Percentiles rank a stretch among this genome's conserved stretches.
Conservation (phyloP, 2,888 invertebrate genomes). For the Sturmia bella region DNA sequence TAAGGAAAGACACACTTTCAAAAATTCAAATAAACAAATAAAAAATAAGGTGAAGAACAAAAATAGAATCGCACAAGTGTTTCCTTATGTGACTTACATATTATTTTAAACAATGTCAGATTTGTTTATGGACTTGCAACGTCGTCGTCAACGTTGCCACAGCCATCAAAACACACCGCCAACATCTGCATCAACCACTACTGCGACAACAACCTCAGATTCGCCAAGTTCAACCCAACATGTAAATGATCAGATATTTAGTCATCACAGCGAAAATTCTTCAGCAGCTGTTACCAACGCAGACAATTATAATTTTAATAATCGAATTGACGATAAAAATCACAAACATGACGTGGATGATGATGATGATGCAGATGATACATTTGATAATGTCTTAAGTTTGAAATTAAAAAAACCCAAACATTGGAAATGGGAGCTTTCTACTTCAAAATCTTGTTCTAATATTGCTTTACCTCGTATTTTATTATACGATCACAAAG, state of each 20-base stretch:
- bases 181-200: conserved; percentile 49
- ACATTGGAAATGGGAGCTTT: conserved; percentile 84
- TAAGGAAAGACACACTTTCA: conserved; percentile 13
- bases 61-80: conserved; percentile 64
- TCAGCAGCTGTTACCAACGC: conserved; percentile 31
- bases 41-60: conserved; percentile 22
- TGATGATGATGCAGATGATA: conserved; percentile 69
- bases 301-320: conserved; percentile 33
- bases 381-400: conserved; percentile 81
- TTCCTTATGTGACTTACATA: conserved; percentile 55
- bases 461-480: conserved; percentile 83
- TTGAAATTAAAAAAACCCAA: conserved; percentile 83
- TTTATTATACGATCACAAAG: conserved; percentile 83
- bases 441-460: conserved; percentile 84
- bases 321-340: conserved; percentile 2
- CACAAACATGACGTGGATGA: conserved; percentile 44
- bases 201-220: conserved; percentile 48
- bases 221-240: conserved; percentile 47
- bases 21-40: not conserved
- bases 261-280: conserved; percentile 45
- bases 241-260: conserved; percentile 30
- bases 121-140: conserved; percentile 73
- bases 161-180: conserved; percentile 43
- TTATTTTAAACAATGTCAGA: conserved; percentile 74
- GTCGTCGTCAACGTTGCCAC: conserved; percentile 56